phyloP scores from a whole-genome alignment of 1,140 invertebrate genomes.

The Zaprionus gabonicus region DNA sequence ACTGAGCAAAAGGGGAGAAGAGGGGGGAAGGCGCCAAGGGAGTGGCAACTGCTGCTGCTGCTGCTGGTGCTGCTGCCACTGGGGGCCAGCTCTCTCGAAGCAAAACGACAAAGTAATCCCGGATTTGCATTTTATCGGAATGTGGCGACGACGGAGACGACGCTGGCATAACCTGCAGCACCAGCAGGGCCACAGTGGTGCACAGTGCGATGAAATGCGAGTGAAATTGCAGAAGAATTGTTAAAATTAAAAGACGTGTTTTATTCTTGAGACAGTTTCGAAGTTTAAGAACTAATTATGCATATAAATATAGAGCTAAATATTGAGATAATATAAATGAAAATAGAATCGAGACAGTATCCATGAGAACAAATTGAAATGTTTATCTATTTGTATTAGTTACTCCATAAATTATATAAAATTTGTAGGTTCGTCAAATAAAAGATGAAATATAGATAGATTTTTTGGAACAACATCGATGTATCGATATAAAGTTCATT shows the following conservation, averaged over 20 bases:
- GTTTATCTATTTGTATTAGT: no score
- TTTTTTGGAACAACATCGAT: no score
- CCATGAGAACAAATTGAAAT: no score
- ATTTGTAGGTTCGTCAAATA: no score
- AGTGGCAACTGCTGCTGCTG: slow-evolving; percentile 14
- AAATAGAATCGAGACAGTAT: no score
- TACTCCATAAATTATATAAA: no score
- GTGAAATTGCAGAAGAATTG: neutral
- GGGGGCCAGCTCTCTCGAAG: slow-evolving; percentile 72
- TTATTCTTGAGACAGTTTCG: neutral
- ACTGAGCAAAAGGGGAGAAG: neutral
- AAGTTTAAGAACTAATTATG: no score
- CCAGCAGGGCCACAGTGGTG: slow-evolving; percentile 24
- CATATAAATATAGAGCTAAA: no score
- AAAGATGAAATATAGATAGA: no score
- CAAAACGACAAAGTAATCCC: slow-evolving; percentile 82
- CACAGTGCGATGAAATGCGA: neutral
- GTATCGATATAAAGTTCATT: no score
- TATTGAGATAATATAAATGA: no score
- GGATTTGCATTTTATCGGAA: slow-evolving; percentile 83
- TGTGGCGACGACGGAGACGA: slow-evolving; percentile 71
- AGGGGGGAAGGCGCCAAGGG: neutral
- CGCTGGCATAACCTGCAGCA: slow-evolving; percentile 39
- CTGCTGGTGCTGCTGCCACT: slow-evolving; percentile 14
- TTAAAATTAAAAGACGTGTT: neutral